phyloP scores from a whole-genome alignment of 2,113 vertebrate genomes.

The Atrichornis clamosus region DNA sequence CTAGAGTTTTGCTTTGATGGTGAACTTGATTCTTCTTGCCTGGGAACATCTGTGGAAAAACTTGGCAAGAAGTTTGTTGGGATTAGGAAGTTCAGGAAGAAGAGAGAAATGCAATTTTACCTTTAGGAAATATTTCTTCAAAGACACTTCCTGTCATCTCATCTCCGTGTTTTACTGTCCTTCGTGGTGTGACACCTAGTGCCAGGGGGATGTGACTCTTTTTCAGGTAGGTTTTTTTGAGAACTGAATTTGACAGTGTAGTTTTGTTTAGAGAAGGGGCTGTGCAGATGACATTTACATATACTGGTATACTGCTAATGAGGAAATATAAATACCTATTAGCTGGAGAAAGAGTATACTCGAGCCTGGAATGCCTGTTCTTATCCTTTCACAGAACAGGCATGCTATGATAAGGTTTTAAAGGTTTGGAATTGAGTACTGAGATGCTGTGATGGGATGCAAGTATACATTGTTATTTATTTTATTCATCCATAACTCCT shows the following conservation, averaged over 20 bases:
- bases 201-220: not conserved
- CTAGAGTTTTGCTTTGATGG: not conserved
- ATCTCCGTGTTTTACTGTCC: not conserved
- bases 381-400: not conserved
- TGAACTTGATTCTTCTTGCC: not conserved
- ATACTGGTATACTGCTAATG: not conserved
- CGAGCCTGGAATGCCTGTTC: not conserved
- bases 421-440: not conserved
- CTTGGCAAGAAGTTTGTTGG: not conserved
- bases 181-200: not conserved
- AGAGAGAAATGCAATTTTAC: not conserved
- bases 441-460: not conserved
- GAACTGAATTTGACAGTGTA: not conserved
- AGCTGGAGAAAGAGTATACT: not conserved
- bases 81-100: not conserved
- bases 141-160: not conserved
- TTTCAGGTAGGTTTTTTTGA: not conserved
- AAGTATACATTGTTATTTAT: not conserved
- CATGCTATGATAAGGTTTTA: not conserved
- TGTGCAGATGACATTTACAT: not conserved
- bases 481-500: not conserved
- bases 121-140: not conserved
- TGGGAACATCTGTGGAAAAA: not conserved
- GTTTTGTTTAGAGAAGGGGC: not conserved
- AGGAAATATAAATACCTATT: not conserved